A percentile compares a stretch with the other conserved stretches of the same genome.
Conservation (phyloP, 2,113 vertebrate genomes). For the Eudyptes chrysolophus region DNA sequence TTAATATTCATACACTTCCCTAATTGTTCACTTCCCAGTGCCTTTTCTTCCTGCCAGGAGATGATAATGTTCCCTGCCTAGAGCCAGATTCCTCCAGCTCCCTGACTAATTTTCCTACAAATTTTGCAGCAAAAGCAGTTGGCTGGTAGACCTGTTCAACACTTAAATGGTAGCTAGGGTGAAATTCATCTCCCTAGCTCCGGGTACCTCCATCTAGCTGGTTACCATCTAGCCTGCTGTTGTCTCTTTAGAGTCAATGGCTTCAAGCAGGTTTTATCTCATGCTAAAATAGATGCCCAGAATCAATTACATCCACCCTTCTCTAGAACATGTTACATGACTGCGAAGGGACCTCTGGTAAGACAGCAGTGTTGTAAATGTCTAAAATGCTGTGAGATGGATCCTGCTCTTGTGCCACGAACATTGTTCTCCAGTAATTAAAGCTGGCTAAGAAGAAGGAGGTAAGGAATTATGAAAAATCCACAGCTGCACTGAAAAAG, state of each 20-base stretch:
- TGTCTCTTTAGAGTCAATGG: background rate
- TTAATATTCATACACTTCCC: background rate
- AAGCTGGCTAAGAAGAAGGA: background rate
- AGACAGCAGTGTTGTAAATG: background rate
- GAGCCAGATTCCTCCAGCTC: conserved; percentile 7
- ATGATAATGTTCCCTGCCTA: background rate
- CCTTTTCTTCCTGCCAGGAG: conserved; percentile 7
- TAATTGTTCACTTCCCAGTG: conserved; percentile 24
- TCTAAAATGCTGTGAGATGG: background rate
- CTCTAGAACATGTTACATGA: rapidly evolving
- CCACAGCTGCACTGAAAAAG: background rate
- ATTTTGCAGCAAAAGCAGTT: conserved; percentile 18
- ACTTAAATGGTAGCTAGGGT: background rate
- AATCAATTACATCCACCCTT: background rate
- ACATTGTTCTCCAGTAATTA: background rate
- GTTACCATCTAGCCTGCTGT: background rate
- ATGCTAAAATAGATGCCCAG: background rate
- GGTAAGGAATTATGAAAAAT: background rate
- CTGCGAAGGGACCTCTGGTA: background rate
- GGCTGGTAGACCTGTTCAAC: background rate
- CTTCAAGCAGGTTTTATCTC: background rate
- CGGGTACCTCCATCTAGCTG: background rate
- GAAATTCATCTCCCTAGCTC: background rate
- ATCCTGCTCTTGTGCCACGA: background rate
- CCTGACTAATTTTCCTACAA: conserved; percentile 39